Evolutionary conservation across 2,113 vertebrate genomes (phyloP), one percentile per base, ranked within the genome.

Genomic region (Petrocephalus microphthalmus): DNA sequence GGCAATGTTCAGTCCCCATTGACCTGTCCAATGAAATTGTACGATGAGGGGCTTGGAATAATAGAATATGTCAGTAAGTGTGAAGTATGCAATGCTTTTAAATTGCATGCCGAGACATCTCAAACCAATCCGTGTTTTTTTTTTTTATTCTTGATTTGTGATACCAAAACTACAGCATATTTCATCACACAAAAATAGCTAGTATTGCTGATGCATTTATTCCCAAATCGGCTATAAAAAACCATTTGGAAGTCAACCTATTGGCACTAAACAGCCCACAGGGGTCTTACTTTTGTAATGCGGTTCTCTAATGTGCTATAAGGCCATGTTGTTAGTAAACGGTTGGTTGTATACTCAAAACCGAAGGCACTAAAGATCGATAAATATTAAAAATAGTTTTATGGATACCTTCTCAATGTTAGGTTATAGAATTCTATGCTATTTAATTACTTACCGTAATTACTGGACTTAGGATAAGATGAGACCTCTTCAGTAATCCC

Each of bases 31-130:
- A 86, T 88, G 20, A 88, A 88, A 91, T 90, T 89, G 90, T 67
- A 90, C 92, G 91, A 90, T 90, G 89, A 91, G 90, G 89, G 57
- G 78, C 87, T 90, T 90, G 88, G 88, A 90, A 90, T 90, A 93
- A 91, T 89, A 90, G 89, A 91, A 91, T 89, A 87, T 91, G 91
- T 91, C 91, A 91, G 71, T 10, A 11, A 45, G 81, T 87, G 90
- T 91, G 92, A 91, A 91, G 87, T 90, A 91, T 91, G 90, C 90
- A 89, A 89, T 88, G 90, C 88, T 91, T 92, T 90, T 89, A 91
- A 91, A 91, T 88, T 90, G 91, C 90, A 92, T 91, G 90, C 89
- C 87, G 56, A 56, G 90, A 83, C 89, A 88, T 85, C 78, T 90
- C 88, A 29, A 25, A 54, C 7, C 7, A 33, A 51, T 15, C 19